Evolutionary conservation across 2,797 vertebrate genomes (phyloP), one percentile per base, ranked within the genome.

Genomic region (Remorina albescens): DNA sequence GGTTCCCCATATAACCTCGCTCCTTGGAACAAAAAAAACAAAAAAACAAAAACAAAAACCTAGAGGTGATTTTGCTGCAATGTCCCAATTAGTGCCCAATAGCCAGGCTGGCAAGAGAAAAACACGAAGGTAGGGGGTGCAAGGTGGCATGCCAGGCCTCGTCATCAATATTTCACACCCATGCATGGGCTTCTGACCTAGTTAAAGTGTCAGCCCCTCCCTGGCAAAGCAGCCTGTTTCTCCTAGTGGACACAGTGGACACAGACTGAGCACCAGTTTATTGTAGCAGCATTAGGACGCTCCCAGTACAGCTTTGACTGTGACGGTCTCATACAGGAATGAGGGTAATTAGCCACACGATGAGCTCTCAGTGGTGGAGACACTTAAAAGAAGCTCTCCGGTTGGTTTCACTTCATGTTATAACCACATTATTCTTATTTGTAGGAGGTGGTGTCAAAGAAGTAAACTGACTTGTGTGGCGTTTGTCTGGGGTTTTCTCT

Each of bases 21-120:
- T 76, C 67, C 76, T 74, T 32, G 26, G 59, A 88, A 74, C 67
- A 74, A 77, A 78, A 72, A 71, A 54, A 74, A 19, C 54, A 58
- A 64, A 66, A 55, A 49, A 26, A 9, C 15, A 47, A 51, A 46
- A 65, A 53, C 74, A 19, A 12, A 66, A 44, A 59, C 78, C 90
- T 88, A 11, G 25, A 74, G 90, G 93, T 74, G 2, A 78, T 78
- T 79, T 30, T 75, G 46, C 80, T 50, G 81, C 71, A 32, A 83
- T 66, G 84, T 85, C 89, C 92, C 92, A 94, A 93, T 94, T 95
- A 93, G 87, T 86, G 76, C 80, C 89, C 86, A 74, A 78, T 74
- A 46, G 65, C 71, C 82, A 54, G 79, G 42, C 89, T 91, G 86
- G 86, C 77, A 82, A 57, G 73, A 81, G 84, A 80, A 88, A 84